Evolutionary conservation across 2,888 invertebrate genomes (phyloP), one percentile per base, ranked within the genome.

Genomic region (Limenitis camilla): DNA sequence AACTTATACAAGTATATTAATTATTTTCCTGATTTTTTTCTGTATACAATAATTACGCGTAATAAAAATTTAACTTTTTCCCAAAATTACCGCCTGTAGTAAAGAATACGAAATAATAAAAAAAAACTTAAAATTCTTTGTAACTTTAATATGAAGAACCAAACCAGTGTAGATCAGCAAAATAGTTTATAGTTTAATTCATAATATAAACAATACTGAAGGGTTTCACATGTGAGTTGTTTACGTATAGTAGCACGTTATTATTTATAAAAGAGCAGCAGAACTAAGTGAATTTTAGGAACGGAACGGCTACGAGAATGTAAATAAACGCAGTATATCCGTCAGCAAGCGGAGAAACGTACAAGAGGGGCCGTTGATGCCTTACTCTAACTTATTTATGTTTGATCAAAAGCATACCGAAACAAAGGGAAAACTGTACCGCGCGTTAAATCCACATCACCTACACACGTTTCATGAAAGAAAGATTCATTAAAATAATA

Each of bases 301-400:
- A 52, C 45, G 49, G 40, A 55, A 38, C 47, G 40, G 40, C 38
- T 53, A 38, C 47, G 40, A 38, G 39, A 57, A 58, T 35, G 55
- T 59, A 58, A 61, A 61, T 61, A 63, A 58, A 62, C 57, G 58
- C 58, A 59, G 53, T 62, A 58, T 59, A 62, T 63, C 64, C 55
- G 57, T 63, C 63, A 60, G 43, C 62, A 49, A 56, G 46, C 47
- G 56, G 52, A 59, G 50, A 55, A 50, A 56, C 55, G 67, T 68
- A 73, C 70, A 76, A 75, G 66, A 69, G 68, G 65, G 59, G 62
- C 63, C 70, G 62, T 72, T 69, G 64, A 71, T 66, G 65, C 62
- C 64, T 66, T 59, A 60, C 48, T 61, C 60, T 62, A 67, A 75
- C 73, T 72, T 75, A 78, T 76, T 74, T 72, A 72, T 67, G 66